Evolutionary conservation across 1,140 invertebrate species (phyloP).

Genomic region (Drosophila micromelanica): DNA sequence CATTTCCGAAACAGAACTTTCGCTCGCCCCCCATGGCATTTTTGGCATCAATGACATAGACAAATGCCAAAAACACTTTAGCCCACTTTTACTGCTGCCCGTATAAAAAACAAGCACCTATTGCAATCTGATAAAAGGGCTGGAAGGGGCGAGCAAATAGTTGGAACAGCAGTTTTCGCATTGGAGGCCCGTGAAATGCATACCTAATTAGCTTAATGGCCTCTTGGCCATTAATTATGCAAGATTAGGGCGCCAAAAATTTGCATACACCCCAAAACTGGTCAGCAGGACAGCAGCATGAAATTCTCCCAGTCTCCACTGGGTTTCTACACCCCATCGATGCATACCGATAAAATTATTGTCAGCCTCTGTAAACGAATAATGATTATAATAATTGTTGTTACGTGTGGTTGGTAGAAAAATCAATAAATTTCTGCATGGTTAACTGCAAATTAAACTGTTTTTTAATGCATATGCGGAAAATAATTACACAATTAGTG

Average conservation of each 20-base stretch:
- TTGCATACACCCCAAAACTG: slow-evolving; percentile 38
- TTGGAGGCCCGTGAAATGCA: slow-evolving; percentile 56
- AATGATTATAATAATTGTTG: slow-evolving; percentile 67
- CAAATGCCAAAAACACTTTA: slow-evolving; percentile 18
- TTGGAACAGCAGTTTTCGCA: slow-evolving; percentile 26
- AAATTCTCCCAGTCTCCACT: no score
- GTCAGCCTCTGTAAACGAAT: slow-evolving; percentile 42
- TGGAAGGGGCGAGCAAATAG: slow-evolving; percentile 18
- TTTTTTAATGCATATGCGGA: slow-evolving; percentile 41
- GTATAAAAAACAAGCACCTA: slow-evolving; percentile 21
- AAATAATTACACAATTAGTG: slow-evolving; percentile 47
- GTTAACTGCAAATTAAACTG: slow-evolving; percentile 65
- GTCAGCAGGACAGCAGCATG: neutral
- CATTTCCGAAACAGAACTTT: neutral
- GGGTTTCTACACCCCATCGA: neutral
- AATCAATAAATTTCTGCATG: slow-evolving; percentile 53
- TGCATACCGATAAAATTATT: slow-evolving; percentile 45
- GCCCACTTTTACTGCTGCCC: slow-evolving; percentile 9
- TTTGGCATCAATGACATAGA: slow-evolving; percentile 12
- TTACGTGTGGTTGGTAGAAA: slow-evolving; percentile 14
- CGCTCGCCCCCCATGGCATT: neutral
- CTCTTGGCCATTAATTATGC: slow-evolving; percentile 68
- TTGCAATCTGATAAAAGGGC: slow-evolving; percentile 28
- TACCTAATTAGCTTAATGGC: slow-evolving; percentile 75
- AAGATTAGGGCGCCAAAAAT: slow-evolving; percentile 70